These are phyloP conservation scores for Sakesphorus luctuosus DNA, from an alignment of 2,113 vertebrate genomes.

Conservation along the genomic window DNA sequence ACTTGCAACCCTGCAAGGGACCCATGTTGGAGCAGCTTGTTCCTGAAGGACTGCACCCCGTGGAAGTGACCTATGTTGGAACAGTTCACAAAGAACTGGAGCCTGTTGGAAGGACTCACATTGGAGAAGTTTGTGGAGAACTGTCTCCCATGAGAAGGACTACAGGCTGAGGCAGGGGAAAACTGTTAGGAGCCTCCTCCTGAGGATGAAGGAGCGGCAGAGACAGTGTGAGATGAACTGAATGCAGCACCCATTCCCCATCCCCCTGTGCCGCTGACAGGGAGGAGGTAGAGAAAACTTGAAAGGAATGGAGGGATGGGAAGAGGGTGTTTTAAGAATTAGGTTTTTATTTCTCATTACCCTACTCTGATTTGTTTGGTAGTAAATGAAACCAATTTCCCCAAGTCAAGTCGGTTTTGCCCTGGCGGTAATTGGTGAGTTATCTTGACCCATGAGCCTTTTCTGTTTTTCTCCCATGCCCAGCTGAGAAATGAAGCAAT, in stretches of 20 bases:
- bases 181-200: not conserved
- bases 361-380: not conserved
- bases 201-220: not conserved
- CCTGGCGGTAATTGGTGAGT: not conserved
- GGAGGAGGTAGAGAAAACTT: not conserved
- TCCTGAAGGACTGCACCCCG: not conserved
- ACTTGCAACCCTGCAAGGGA: not conserved
- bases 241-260: not conserved
- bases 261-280: not conserved
- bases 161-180: not conserved
- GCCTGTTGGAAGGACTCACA: not conserved
- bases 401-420: not conserved
- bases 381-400: not conserved
- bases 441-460: not conserved
- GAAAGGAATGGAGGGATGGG: not conserved
- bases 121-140: not conserved
- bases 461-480: not conserved
- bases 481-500: not conserved
- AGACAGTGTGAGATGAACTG: not conserved
- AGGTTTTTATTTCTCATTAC: not conserved
- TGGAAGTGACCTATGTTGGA: not conserved
- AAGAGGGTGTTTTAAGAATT: not conserved
- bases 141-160: not conserved
- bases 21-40: not conserved
- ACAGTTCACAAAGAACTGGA: not conserved